Percentiles rank a stretch among this genome's conserved stretches.
These are phyloP conservation scores for Octodonta nipae DNA, from an alignment of 2,888 invertebrate species.

Conservation along the genomic window DNA sequence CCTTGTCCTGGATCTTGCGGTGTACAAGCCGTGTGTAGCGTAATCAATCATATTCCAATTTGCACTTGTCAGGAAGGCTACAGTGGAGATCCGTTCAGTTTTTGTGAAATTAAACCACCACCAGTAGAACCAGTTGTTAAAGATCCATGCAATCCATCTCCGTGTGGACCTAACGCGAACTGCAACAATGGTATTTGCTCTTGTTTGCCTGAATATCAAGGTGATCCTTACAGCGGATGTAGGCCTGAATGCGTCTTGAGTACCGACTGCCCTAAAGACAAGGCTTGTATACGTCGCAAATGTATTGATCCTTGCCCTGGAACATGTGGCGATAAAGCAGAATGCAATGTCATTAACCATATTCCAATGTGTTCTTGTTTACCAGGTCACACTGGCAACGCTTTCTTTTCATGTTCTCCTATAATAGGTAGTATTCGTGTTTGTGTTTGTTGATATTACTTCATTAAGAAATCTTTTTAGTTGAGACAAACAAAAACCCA, in stretches of 20 bases:
- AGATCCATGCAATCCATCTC: slow-evolving; percentile 62
- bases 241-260: slow-evolving; percentile 59
- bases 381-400: slow-evolving; percentile 52
- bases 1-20: slow-evolving; percentile 69
- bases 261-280: slow-evolving; percentile 47
- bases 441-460: no score
- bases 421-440: slow-evolving; percentile 12
- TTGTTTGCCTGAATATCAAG: slow-evolving; percentile 63
- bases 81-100: slow-evolving; percentile 61
- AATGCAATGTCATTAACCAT: slow-evolving; percentile 61
- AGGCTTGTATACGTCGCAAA: slow-evolving; percentile 53
- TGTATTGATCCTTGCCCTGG: slow-evolving; percentile 53
- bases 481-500: slow-evolving; percentile 43
- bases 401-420: slow-evolving; percentile 46
- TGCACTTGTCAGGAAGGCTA: slow-evolving; percentile 63
- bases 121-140: slow-evolving; percentile 28
- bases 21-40: slow-evolving; percentile 55
- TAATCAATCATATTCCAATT: slow-evolving; percentile 61
- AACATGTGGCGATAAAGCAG: slow-evolving; percentile 58
- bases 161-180: slow-evolving; percentile 71
- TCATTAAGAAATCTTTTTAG: slow-evolving; percentile 18
- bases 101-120: slow-evolving; percentile 45
- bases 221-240: slow-evolving; percentile 60
- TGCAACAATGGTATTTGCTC: slow-evolving; percentile 69
- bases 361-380: slow-evolving; percentile 62